Evolutionary conservation across 2,888 invertebrate genomes (phyloP).

Genomic region (Trissoscelio sp.): DNA sequence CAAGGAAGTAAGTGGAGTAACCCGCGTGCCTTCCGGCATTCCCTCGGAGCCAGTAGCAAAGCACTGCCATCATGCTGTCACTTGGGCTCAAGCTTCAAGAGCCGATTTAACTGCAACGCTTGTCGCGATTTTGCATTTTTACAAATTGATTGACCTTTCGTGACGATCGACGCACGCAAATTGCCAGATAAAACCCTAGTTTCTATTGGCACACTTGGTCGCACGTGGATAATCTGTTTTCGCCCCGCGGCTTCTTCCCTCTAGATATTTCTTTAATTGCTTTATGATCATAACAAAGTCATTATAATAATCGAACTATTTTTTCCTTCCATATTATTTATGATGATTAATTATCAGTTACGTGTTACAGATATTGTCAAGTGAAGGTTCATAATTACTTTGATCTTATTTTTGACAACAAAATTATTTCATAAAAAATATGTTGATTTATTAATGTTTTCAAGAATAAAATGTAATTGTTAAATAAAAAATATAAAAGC

Average conservation of each 20-base stretch:
- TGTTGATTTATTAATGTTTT: too few species aligned
- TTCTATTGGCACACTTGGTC: slow-evolving; percentile 15
- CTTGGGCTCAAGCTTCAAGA: not conserved
- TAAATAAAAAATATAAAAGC: too few species aligned
- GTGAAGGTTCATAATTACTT: not conserved
- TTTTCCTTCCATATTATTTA: slow-evolving; percentile 7
- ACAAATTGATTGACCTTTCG: slow-evolving; percentile 41
- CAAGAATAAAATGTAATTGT: too few species aligned
- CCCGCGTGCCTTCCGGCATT: slow-evolving; percentile 66
- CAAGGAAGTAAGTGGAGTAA: slow-evolving; percentile 66
- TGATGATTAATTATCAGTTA: slow-evolving; percentile 14
- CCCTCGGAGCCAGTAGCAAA: slow-evolving; percentile 54
- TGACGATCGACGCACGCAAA: slow-evolving; percentile 30
- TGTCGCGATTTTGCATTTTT: slow-evolving; percentile 28
- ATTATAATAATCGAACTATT: slow-evolving; percentile 24
- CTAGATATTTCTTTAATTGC: slow-evolving; percentile 13
- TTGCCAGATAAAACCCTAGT: slow-evolving; percentile 44
- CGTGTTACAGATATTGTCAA: not conserved
- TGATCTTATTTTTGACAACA: too few species aligned
- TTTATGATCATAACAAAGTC: slow-evolving; percentile 27
- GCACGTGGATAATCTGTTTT: slow-evolving; percentile 40
- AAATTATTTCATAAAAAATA: too few species aligned
- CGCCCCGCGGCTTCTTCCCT: slow-evolving; percentile 26
- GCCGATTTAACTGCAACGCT: slow-evolving; percentile 9
- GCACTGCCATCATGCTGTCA: slow-evolving; percentile 59